Evolutionary conservation across 2,113 vertebrate species (phyloP), one percentile per base, ranked within the genome.

Genomic region (Larimichthys crocea): DNA sequence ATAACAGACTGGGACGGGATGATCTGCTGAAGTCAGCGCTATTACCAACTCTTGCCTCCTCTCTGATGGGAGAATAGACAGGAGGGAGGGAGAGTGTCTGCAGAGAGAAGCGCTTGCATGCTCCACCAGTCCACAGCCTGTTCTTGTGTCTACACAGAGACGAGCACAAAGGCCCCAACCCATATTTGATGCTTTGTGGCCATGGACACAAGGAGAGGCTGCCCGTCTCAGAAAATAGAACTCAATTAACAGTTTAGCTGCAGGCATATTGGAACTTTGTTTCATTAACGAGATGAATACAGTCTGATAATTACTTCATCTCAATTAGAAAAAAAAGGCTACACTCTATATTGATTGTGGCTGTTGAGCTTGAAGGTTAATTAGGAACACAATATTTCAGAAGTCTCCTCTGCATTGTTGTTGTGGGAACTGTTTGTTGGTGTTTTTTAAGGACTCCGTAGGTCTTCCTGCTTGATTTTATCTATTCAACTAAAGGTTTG

Each of bases 361-460:
- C 89, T 93, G 93, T 94, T 94, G 92, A 95, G 91, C 89, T 93
- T 92, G 92, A 92, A 94, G 93, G 93, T 94, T 95, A 95, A 96
- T 95, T 95, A 91, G 89, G 84, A 95, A 88, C 91, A 89, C 73
- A 87, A 86, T 83, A 91, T 89, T 92, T 87, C 74, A 79, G 61
- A 78, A 81, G 72, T 85, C 85, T 86, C 56, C 68, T 70, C 72
- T 68, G 75, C 72, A 68, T 70, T 81, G 75, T 76, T 85, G 73
- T 62, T 71, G 35, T 59, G 52, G 42, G 64, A 65, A 74, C 50
- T 65, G 76, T 74, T 88, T 66, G 56, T 66, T 75, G 44, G 15
- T 79, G 68, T 26, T 40, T 80, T 87, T 83, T 46, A 48, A 59
- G 5, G 48, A 52, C 71, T 19, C 48, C 12, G 29, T 35, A 53